Percentiles rank a stretch among this genome's conserved stretches.
phyloP scores from a whole-genome alignment of 1,140 invertebrate genomes.

The Pseudomyrmex dendroicus region DNA sequence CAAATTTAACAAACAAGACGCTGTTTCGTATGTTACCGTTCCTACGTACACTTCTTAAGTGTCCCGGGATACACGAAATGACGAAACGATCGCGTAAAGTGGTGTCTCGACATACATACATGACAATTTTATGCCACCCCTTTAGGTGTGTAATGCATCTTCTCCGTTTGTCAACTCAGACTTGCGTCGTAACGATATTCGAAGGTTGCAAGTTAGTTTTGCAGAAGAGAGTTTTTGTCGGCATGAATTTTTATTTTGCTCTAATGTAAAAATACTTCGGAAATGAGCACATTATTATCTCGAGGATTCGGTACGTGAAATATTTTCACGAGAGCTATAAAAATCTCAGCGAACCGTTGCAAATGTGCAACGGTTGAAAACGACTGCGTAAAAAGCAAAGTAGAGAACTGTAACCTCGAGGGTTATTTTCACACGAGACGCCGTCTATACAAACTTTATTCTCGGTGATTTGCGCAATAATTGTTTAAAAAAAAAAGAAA shows the following conservation, averaged over 20 bases:
- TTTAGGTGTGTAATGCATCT: conserved; percentile 10
- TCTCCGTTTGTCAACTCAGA: conserved; percentile 15
- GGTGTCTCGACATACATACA: conserved; percentile 31
- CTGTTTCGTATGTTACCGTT: conserved; percentile 29
- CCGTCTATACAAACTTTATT: background rate
- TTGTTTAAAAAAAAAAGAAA: background rate
- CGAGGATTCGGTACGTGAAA: conserved; percentile 48
- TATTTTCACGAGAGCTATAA: conserved; percentile 50
- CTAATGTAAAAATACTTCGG: conserved; percentile 47
- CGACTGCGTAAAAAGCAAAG: background rate
- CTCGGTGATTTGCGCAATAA: background rate
- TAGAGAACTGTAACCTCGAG: conserved; percentile 7
- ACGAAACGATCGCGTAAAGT: conserved; percentile 46
- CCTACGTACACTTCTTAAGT: conserved; percentile 44
- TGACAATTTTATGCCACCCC: conserved; percentile 51
- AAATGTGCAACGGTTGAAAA: background rate
- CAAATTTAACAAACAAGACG: conserved; percentile 42
- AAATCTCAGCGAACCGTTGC: conserved; percentile 34
- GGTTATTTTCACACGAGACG: conserved; percentile 1
- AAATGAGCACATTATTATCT: conserved; percentile 51
- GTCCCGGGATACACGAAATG: conserved; percentile 17
- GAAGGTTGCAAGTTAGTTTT: conserved; percentile 37
- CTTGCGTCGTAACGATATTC: conserved; percentile 34
- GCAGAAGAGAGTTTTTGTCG: background rate
- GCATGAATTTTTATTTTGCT: conserved; percentile 34